Conservation (phyloP, 2,888 invertebrate species). For the Drosophila picticornis region DNA sequence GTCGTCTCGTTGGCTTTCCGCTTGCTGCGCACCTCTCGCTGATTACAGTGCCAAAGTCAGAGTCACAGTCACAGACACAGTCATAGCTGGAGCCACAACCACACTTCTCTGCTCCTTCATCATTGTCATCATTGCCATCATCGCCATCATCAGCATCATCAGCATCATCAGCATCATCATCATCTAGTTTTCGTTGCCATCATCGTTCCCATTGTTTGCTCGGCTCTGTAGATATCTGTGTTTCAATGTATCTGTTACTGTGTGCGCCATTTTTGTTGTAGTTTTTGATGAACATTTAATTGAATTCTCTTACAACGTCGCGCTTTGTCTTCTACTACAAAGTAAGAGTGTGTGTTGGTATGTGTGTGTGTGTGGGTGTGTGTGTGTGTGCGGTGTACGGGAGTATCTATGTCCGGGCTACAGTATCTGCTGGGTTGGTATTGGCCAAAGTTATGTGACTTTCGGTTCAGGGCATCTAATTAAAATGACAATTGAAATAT, state of each 20-base stretch:
- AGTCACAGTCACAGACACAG: constrained; percentile 30
- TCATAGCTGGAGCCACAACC: not conserved
- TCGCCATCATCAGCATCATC: constrained; percentile 17
- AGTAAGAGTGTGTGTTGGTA: not conserved
- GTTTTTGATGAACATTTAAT: constrained; percentile 80
- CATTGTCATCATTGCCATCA: constrained; percentile 5
- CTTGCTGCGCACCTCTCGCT: constrained; percentile 51
- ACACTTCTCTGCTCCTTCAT: not conserved
- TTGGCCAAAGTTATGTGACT: constrained; percentile 64
- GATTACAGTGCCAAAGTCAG: constrained; percentile 55
- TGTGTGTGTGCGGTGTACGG: not conserved
- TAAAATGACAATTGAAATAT: constrained; percentile 72
- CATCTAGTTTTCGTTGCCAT: constrained; percentile 50
- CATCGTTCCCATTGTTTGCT: constrained; percentile 42
- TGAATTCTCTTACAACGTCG: constrained; percentile 66
- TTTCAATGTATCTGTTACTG: constrained; percentile 33
- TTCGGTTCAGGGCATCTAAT: constrained; percentile 63
- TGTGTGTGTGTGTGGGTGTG: constrained; percentile 5
- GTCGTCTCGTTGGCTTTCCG: constrained; percentile 46
- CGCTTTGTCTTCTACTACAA: constrained; percentile 51
- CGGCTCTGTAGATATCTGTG: constrained; percentile 35
- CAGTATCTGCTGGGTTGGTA: constrained; percentile 35
- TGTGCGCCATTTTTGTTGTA: constrained; percentile 71
- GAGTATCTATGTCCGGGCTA: constrained; percentile 7
- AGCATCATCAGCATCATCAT: constrained; percentile 26